A percentile compares a stretch with the other conserved stretches of the same genome.
These are phyloP conservation scores for Chaetura pelagica DNA, from an alignment of 2,113 vertebrate genomes.

Conservation along the genomic window DNA sequence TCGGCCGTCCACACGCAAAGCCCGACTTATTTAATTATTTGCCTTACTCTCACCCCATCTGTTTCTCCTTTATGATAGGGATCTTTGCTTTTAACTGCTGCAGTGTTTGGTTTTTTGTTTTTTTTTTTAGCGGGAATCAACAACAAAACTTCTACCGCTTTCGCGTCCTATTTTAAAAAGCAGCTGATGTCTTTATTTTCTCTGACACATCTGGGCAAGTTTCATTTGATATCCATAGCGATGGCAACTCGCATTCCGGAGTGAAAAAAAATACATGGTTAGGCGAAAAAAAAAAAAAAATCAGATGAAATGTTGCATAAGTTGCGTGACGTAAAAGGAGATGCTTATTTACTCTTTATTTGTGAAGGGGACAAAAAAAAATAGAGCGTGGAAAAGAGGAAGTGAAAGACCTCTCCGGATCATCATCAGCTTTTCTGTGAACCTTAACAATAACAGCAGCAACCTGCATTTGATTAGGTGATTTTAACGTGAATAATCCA, in stretches of 20 bases:
- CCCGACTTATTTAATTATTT: conserved; percentile 9
- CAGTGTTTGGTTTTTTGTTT: neutral
- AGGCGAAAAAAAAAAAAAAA: neutral
- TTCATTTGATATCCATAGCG: conserved; percentile 8
- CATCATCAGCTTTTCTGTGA: conserved; percentile 48
- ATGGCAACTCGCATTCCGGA: conserved; percentile 28
- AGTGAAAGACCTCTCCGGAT: conserved; percentile 28
- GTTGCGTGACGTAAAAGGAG: conserved; percentile 60
- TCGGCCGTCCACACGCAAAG: conserved; percentile 45
- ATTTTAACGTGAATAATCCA: conserved; percentile 3
- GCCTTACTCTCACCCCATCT: conserved; percentile 24
- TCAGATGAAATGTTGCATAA: conserved; percentile 43
- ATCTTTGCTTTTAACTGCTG: conserved; percentile 46
- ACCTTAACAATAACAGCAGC: conserved; percentile 24
- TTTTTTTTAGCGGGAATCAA: neutral
- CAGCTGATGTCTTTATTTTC: conserved; percentile 63
- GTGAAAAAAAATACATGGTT: neutral
- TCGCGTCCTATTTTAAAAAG: conserved; percentile 40
- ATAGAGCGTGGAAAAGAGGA: conserved; percentile 21
- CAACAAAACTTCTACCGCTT: conserved; percentile 13
- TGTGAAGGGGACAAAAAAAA: conserved; percentile 20
- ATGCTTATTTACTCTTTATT: conserved; percentile 51
- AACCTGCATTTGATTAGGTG: conserved; percentile 50
- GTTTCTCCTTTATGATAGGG: conserved; percentile 52
- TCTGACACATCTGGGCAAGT: conserved; percentile 49